A percentile compares a stretch with the other conserved stretches of the same genome.
Evolutionary conservation across 1,140 invertebrate species (phyloP).

Genomic region (Nasonia vitripennis): DNA sequence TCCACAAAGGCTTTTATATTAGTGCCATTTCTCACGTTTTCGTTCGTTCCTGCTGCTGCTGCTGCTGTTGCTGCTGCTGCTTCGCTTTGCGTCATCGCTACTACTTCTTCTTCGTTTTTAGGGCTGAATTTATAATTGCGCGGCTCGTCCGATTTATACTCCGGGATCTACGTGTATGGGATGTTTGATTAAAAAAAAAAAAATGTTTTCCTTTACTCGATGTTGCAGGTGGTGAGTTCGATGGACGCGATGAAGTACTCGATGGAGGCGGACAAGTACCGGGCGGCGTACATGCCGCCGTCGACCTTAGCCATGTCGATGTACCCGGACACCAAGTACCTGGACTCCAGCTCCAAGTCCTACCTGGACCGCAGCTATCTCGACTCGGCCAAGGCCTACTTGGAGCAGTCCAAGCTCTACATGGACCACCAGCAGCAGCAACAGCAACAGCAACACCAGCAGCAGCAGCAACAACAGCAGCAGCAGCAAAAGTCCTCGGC

Average conservation of each 20-base stretch:
- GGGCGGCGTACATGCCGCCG: constrained; percentile 81
- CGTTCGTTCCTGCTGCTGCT: neutral
- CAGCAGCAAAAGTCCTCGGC: constrained; percentile 53
- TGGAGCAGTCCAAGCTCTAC: constrained; percentile 85
- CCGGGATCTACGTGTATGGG: no score
- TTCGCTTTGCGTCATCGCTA: neutral
- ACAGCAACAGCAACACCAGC: constrained; percentile 31
- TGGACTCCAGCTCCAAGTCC: constrained; percentile 79
- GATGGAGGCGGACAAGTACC: constrained; percentile 85
- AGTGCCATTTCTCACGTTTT: constrained; percentile 44
- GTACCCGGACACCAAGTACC: constrained; percentile 82
- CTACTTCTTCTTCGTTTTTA: neutral
- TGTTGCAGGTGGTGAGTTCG: constrained; percentile 74
- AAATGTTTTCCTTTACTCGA: neutral
- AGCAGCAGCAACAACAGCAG: constrained; percentile 14
- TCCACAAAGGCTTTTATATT: constrained; percentile 43
- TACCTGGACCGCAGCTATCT: constrained; percentile 82
- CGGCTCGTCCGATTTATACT: neutral
- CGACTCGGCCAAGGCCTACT: constrained; percentile 86
- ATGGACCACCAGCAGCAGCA: constrained; percentile 80
- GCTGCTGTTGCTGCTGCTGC: no score
- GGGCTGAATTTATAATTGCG: constrained; percentile 17
- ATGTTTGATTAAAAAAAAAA: no score
- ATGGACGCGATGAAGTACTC: constrained; percentile 88
- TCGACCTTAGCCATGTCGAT: constrained; percentile 80